Base-by-base conservation (phyloP, 2,888 invertebrate species). In the Nemoura dubitans region DNA sequence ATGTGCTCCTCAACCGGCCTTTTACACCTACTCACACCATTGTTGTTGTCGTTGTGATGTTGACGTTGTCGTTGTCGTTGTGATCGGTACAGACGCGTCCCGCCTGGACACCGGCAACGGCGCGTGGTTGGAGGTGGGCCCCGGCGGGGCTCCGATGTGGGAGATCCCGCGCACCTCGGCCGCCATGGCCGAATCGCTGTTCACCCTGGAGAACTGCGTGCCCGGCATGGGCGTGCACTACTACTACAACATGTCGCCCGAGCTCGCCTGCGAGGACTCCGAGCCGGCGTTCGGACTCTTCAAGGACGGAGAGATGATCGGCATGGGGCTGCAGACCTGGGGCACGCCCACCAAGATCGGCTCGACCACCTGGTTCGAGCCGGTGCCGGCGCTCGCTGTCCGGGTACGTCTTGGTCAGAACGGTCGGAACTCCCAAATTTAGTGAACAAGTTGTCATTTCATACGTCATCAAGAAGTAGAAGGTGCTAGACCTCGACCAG, bases 221-320 rank as follows among this genome's bases (percentile, higher is more conserved):
- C 42, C 42, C 26, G 42, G 43, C 5, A 83, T 83, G 83, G 83
- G 83, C n/a, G 25, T 36, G 83, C 83, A 83, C 83, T 83, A 83
- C 42, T 83, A 83, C 83, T 83, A 83, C 83, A 43, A 83, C 83
- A 83, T 83, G 36, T 83, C 83, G n/a, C 83, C 21, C n/a, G 30
- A 16, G 5, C 26, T 83, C 36, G 42, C 42, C 42, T 83, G 83
- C 83, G 43, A 43, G 26, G 43, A 83, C 83, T 43, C 26, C 7
- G 83, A 83, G 83, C 83, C 83, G 21, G 26, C 26, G 42, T 83
- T 83, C 42, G 83, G 25, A 0, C 43, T 83, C 7, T 83, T 43
- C 83, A 83, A 42, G 83, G 43, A 42, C 83, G 83, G 83, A 2
- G 83, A 83, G 42, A 26, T 83, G 36, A 42, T 83, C 43, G 83